Percentiles rank a stretch among this genome's conserved stretches.
Conservation (phyloP, 2,113 vertebrate genomes). For the Gymnorhina tibicen region DNA sequence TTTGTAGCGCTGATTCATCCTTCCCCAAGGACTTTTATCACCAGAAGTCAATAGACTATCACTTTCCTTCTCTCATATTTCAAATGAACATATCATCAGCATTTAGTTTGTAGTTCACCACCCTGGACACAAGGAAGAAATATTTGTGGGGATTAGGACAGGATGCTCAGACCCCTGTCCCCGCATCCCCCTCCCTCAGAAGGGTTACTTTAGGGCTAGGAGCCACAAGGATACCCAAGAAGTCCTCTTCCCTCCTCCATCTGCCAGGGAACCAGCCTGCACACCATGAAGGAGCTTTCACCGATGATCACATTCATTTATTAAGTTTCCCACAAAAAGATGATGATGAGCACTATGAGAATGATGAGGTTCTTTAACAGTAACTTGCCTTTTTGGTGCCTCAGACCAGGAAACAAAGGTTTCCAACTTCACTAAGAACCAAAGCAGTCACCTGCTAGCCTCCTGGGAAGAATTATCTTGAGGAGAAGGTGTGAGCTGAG, state of each 20-base stretch:
- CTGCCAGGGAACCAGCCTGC: background rate
- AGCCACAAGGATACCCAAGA: background rate
- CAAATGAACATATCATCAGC: background rate
- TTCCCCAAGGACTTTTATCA: background rate
- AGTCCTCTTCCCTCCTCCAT: background rate
- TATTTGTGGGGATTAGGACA: too few relatives aligned
- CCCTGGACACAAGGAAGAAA: background rate
- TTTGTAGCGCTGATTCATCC: background rate
- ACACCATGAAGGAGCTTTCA: background rate
- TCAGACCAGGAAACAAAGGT: background rate
- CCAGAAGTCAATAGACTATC: background rate
- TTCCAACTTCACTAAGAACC: background rate
- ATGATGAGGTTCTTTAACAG: background rate
- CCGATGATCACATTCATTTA: fast-evolving
- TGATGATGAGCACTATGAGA: background rate
- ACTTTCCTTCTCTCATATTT: background rate
- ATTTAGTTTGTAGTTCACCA: background rate
- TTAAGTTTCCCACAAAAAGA: background rate
- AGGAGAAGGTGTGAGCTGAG: background rate
- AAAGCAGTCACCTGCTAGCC: background rate
- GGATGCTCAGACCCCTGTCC: background rate
- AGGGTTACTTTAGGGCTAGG: background rate
- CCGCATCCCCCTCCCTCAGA: background rate
- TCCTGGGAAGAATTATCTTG: background rate
- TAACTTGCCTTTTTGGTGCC: background rate